phyloP scores from a whole-genome alignment of 2,888 invertebrate species.

The Himalopsyche japonica region DNA sequence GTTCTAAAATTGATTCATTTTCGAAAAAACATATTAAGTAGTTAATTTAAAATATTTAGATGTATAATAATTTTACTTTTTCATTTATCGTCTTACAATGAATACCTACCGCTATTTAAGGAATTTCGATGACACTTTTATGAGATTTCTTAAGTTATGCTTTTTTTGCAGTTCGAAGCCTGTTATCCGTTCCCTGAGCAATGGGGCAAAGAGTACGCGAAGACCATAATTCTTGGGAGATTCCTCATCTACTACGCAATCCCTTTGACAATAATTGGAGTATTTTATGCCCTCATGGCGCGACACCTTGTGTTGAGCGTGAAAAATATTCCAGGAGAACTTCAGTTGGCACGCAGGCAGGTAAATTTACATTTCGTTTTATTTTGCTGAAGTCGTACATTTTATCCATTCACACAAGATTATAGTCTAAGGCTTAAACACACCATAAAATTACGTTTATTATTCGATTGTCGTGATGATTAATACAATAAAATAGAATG shows the following conservation, averaged over 20 bases:
- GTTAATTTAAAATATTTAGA: too few relatives aligned
- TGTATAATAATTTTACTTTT: too few relatives aligned
- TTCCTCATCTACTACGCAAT: constrained; percentile 83
- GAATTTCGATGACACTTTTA: neutral
- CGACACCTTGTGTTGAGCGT: constrained; percentile 80
- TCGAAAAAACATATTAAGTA: too few relatives aligned
- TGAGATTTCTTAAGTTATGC: neutral
- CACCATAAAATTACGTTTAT: too few relatives aligned
- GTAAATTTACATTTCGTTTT: constrained; percentile 44
- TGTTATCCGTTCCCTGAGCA: constrained; percentile 78
- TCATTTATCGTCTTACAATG: too few relatives aligned
- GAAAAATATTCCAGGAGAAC: constrained; percentile 79
- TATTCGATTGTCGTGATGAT: too few relatives aligned
- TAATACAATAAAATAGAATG: too few relatives aligned
- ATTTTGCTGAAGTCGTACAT: neutral
- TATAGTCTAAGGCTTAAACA: too few relatives aligned
- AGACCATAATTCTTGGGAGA: constrained; percentile 65
- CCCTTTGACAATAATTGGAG: constrained; percentile 79
- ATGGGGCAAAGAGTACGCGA: constrained; percentile 69
- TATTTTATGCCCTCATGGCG: constrained; percentile 90
- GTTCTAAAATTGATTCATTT: too few relatives aligned
- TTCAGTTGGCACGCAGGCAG: constrained; percentile 72
- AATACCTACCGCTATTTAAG: neutral
- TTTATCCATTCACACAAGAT: too few relatives aligned
- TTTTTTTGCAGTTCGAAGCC: constrained; percentile 56